phyloP scores from a whole-genome alignment of 2,888 invertebrate species.

The Yponomeuta malinellus region DNA sequence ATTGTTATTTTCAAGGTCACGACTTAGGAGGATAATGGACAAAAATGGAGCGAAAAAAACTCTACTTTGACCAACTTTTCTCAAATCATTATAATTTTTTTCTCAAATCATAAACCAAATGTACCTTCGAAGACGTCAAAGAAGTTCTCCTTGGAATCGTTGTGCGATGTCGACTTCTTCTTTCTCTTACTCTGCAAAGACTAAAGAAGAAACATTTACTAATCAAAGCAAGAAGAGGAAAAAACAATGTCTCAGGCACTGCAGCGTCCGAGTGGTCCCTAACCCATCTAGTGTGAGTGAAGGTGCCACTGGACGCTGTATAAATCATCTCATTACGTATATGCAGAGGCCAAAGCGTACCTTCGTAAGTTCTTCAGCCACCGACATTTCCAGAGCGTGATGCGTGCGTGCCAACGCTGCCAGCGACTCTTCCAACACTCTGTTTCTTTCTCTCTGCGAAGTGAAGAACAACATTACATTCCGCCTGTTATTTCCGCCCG shows the following conservation, averaged over 20 bases:
- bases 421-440: conserved; percentile 80
- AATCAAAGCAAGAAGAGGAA: neutral
- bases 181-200: conserved; percentile 57
- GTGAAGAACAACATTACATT: neutral
- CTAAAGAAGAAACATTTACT: neutral
- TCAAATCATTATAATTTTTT: too few relatives aligned
- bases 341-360: conserved; percentile 26
- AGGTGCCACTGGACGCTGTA: too few relatives aligned
- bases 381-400: conserved; percentile 80
- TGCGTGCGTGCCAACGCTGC: conserved; percentile 81
- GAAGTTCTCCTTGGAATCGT: conserved; percentile 64
- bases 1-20: too few relatives aligned
- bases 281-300: too few relatives aligned
- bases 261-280: too few relatives aligned
- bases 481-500: too few relatives aligned
- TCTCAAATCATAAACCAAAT: neutral
- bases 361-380: conserved; percentile 75
- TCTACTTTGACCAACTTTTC: too few relatives aligned
- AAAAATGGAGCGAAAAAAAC: too few relatives aligned
- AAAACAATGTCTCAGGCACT: too few relatives aligned
- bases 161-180: conserved; percentile 46
- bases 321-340: too few relatives aligned
- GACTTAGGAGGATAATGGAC: too few relatives aligned
- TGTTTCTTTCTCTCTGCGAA: conserved; percentile 72
- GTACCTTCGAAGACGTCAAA: conserved; percentile 63